These are phyloP conservation scores for Lagopus muta DNA, from an alignment of 2,113 vertebrate genomes.

Conservation along the genomic window DNA sequence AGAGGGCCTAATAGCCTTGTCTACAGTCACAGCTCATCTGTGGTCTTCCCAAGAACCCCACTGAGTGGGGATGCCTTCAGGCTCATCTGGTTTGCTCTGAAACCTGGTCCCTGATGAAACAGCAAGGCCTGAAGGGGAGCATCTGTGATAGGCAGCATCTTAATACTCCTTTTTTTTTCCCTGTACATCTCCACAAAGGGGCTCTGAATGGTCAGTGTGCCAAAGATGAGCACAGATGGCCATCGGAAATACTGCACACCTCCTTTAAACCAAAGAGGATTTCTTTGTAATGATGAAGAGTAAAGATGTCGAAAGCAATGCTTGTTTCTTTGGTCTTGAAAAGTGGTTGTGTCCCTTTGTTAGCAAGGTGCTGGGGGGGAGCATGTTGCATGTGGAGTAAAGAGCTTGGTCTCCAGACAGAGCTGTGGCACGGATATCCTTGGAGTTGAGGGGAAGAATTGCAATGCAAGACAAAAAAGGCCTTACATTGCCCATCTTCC, in stretches of 20 bases:
- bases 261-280: neutral
- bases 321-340: too few relatives aligned
- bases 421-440: neutral
- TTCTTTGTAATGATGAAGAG: neutral
- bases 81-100: neutral
- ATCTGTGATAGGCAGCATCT: too few relatives aligned
- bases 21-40: neutral
- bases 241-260: neutral
- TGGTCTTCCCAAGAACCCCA: neutral
- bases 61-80: neutral
- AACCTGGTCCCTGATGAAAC: neutral
- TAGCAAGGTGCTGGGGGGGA: too few relatives aligned
- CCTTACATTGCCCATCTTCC: neutral
- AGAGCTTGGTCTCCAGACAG: neutral
- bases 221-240: neutral
- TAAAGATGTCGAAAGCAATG: neutral
- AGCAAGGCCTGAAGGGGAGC: neutral
- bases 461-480: too few relatives aligned
- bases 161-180: too few relatives aligned
- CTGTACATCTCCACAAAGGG: neutral
- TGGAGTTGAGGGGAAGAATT: neutral
- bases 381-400: neutral
- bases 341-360: too few relatives aligned
- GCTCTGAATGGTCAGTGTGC: too few relatives aligned
- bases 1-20: neutral